Evolutionary conservation across 2,888 invertebrate genomes (phyloP).

Genomic region (Thumatha senex): DNA sequence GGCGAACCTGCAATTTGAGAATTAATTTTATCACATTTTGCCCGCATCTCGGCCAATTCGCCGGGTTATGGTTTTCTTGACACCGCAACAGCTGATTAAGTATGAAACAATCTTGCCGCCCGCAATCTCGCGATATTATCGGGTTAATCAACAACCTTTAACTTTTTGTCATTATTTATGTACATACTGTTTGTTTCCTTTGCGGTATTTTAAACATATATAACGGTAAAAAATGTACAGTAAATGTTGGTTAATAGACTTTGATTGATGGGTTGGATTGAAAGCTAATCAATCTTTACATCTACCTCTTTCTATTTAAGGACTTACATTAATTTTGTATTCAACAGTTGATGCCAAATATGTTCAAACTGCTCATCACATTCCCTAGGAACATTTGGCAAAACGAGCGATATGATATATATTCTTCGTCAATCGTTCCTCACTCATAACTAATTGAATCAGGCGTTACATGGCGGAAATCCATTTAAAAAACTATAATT

Average conservation of each 20-base stretch:
- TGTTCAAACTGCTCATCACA: too few species aligned
- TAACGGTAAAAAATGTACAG: not conserved
- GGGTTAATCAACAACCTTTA: slow-evolving; percentile 53
- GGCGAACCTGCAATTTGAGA: slow-evolving; percentile 69
- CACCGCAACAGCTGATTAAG: slow-evolving; percentile 69
- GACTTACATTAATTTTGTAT: too few species aligned
- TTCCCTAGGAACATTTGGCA: too few species aligned
- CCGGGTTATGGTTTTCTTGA: slow-evolving; percentile 60
- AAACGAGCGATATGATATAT: too few species aligned
- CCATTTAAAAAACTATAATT: too few species aligned
- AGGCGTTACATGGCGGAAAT: too few species aligned
- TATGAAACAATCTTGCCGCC: slow-evolving; percentile 55
- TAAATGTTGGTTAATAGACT: not conserved
- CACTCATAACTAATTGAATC: too few species aligned
- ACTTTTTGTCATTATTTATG: slow-evolving; percentile 43
- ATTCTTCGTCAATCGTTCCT: too few species aligned
- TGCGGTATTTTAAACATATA: slow-evolving; percentile 19
- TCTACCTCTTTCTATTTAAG: too few species aligned
- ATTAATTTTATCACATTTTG: slow-evolving; percentile 75
- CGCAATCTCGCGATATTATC: slow-evolving; percentile 60
- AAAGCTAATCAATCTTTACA: too few species aligned
- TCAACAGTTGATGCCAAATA: too few species aligned
- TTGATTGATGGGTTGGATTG: not conserved
- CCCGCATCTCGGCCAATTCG: slow-evolving; percentile 55
- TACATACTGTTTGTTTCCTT: slow-evolving; percentile 34